Evolutionary conservation across 2,888 invertebrate species (phyloP), one percentile per base, ranked within the genome.

Genomic region (Geophilus truncorum): DNA sequence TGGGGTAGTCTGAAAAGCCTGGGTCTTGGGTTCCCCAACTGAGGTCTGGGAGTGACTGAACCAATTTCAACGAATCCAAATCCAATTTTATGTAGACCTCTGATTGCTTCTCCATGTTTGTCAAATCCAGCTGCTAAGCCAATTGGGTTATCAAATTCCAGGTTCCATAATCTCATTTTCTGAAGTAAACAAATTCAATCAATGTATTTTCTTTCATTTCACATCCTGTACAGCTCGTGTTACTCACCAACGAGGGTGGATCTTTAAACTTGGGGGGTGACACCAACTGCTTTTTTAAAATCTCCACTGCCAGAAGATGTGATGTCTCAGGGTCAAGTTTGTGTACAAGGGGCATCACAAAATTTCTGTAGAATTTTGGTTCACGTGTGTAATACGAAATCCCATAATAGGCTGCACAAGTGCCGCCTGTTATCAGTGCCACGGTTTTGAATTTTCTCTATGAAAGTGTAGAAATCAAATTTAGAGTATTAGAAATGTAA

Each of bases 91-190:
- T 91, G 90, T 51, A 99, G 88, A 0, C 95, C 94, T 84, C 91
- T 87, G 1, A 97, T 90, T 25, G 95, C 96, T 89, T 98, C 97
- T 6, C 93, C 98, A 88, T 98, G 92, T 87, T 99, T 99, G 87
- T 99, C 99, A 88, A 98, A 98, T 6, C 98, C 99, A 81, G 98
- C 99, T 30, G 98, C 98, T 85, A 99, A 92, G n/a, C 99, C 98
- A 84, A 99, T 88, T 0, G 98, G 98, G 89, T 97, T 98, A 80
- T 90, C 89, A 82, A 99, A 91, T 15, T 91, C 87, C 82, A 91
- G 89, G 25, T 91, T 91, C 86, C 94, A 92, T 77, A 97, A 89
- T 80, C 88, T 90, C 0, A 92, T 92, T 86, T 90, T 90, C 94
- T 94, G 86, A 84, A 86, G 45, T 18, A 4, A 28, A 9, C 57